A percentile compares a stretch with the other conserved stretches of the same genome.
These are phyloP conservation scores for Cyaniris semiargus DNA, from an alignment of 2,888 invertebrate genomes.

Conservation along the genomic window DNA sequence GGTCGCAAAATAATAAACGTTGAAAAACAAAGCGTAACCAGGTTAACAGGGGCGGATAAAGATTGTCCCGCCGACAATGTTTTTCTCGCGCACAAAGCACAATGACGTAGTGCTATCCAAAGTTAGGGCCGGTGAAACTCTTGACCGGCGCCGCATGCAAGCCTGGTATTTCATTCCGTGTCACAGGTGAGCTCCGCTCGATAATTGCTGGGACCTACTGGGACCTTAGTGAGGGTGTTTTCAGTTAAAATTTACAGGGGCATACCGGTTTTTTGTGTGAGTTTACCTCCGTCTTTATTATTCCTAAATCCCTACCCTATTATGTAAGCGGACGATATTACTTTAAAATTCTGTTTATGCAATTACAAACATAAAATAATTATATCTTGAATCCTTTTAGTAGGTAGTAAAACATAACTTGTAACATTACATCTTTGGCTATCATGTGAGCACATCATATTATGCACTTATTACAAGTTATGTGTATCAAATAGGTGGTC, in stretches of 20 bases:
- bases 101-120: constrained; percentile 35
- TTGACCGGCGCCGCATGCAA: constrained; percentile 42
- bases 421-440: too few relatives aligned
- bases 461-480: neutral
- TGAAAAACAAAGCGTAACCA: constrained; percentile 24
- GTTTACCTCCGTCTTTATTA: neutral
- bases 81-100: constrained; percentile 29
- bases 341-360: neutral
- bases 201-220: constrained; percentile 55
- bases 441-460: too few relatives aligned
- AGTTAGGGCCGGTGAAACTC: constrained; percentile 46
- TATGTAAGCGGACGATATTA: neutral
- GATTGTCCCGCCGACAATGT: constrained; percentile 18
- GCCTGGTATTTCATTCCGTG: constrained; percentile 60
- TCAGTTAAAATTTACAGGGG: constrained; percentile 10
- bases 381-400: too few relatives aligned
- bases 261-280: neutral
- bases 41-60: constrained; percentile 27
- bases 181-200: constrained; percentile 52
- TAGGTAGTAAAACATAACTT: too few relatives aligned
- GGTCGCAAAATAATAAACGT: constrained; percentile 14
- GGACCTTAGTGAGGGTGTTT: neutral
- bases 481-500: neutral
- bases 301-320: neutral
- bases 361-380: neutral